Evolutionary conservation across 2,113 vertebrate genomes (phyloP), one percentile per base, ranked within the genome.

Genomic region (Python bivittatus): DNA sequence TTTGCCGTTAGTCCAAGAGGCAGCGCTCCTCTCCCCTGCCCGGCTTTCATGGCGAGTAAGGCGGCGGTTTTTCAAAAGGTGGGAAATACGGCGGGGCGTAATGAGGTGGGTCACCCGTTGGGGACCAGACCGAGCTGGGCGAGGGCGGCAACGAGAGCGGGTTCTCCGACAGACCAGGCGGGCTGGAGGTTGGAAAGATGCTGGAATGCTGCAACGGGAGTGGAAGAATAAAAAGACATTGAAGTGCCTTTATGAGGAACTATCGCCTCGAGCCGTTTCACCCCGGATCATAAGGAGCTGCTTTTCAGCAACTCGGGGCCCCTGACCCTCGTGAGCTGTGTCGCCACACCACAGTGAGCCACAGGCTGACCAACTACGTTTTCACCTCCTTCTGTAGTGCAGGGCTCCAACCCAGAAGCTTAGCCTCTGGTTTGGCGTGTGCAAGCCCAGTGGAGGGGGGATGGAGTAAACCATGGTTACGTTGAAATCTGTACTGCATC

Each of bases 51-150:
- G 99, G 99, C 93, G 99, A 99, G 95, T 99, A 99, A 56, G 99
- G 99, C 20, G 99, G 99, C 27, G 99, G 99, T 96, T 99, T 99
- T 96, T 99, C 99, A 68, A 99, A 99, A 11, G 99, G 99, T 9
- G 98, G 99, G 91, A 98, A 98, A 95, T 99, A 99, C 0, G 99
- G 98, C 8, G 99, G 99, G 0, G 99, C 99, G 95, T 99, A 99
- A 88, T 98, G 98, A 85, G 99, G 99, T 0, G 99, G 99, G 0
- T 98, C 97, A 8, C 17, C 72, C 33, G 98, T 98, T 0, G 98
- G 98, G 92, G 99, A 98, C 99, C 99, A 99, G 97, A 99, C 98
- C 90, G 98, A 99, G 95, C 99, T 99, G 94, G 98, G 98, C 33
- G 99, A 99, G 88, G 99, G 98, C 0, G 98, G 99, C 72, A 97